These are phyloP conservation scores for Nipponacmea schrenckii DNA, from an alignment of 2,888 invertebrate genomes.

Conservation along the genomic window DNA sequence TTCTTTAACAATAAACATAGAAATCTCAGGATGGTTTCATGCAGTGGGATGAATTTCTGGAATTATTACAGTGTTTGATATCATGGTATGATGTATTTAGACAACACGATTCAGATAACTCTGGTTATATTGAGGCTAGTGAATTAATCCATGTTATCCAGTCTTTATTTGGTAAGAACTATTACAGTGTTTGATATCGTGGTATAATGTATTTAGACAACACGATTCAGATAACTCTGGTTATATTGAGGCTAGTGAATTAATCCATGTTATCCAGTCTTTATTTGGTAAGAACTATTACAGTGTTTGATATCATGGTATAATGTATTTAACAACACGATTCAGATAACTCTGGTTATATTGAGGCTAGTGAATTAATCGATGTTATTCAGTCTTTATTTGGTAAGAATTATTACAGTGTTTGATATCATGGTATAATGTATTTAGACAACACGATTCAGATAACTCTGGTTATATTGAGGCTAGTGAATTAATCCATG, in stretches of 20 bases:
- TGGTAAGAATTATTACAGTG: conserved; percentile 61
- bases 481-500: no score
- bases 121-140: conserved; percentile 54
- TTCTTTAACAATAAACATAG: conserved; percentile 24
- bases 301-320: no score
- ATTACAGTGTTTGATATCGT: background rate
- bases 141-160: conserved; percentile 52
- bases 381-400: conserved; percentile 47
- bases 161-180: conserved; percentile 50
- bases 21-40: conserved; percentile 62
- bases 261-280: no score
- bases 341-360: background rate
- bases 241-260: no score
- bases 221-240: no score
- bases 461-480: no score
- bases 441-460: no score
- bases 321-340: background rate
- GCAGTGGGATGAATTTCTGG: conserved; percentile 62
- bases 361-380: conserved; percentile 41
- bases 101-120: conserved; percentile 50
- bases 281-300: no score
- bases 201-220: no score
- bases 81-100: conserved; percentile 58
- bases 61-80: conserved; percentile 60
- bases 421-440: conserved; percentile 49